phyloP scores from a whole-genome alignment of 2,113 vertebrate species.

The Sapayoa aenigma region DNA sequence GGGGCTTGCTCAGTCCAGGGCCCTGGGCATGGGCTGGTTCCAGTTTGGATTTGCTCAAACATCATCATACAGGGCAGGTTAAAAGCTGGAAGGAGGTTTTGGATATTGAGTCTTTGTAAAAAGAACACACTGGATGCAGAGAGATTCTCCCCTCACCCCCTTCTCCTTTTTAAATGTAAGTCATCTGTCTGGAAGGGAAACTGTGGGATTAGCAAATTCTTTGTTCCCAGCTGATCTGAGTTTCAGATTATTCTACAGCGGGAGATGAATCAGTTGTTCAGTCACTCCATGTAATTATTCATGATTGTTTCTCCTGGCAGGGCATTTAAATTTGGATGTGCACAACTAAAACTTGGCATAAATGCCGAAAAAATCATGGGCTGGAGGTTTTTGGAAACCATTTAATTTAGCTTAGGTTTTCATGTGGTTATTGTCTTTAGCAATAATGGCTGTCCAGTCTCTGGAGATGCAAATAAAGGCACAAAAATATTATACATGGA shows the following conservation, averaged over 20 bases:
- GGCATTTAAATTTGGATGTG: not conserved
- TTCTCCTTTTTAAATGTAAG: not conserved
- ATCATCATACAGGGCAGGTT: rapidly evolving
- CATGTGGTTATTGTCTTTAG: not conserved
- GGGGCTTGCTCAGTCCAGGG: not conserved
- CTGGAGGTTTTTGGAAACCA: not conserved
- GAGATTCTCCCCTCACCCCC: not conserved
- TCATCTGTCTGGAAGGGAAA: conserved; percentile 1
- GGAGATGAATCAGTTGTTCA: conserved; percentile 1
- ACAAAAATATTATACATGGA: not conserved
- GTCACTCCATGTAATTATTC: not conserved
- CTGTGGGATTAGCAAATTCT: not conserved
- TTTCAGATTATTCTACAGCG: not conserved
- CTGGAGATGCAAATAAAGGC: not conserved
- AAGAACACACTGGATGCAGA: not conserved
- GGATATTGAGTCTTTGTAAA: not conserved
- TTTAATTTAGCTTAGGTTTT: not conserved
- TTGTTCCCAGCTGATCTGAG: not conserved
- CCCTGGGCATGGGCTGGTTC: not conserved
- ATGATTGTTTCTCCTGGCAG: not conserved
- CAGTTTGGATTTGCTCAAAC: not conserved
- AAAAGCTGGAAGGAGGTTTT: not conserved
- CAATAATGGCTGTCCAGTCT: not conserved
- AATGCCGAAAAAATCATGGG: not conserved
- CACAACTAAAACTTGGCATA: not conserved